These are phyloP conservation scores for Caenorhabditis sinica DNA, from an alignment of 2,888 invertebrate species.

Conservation along the genomic window DNA sequence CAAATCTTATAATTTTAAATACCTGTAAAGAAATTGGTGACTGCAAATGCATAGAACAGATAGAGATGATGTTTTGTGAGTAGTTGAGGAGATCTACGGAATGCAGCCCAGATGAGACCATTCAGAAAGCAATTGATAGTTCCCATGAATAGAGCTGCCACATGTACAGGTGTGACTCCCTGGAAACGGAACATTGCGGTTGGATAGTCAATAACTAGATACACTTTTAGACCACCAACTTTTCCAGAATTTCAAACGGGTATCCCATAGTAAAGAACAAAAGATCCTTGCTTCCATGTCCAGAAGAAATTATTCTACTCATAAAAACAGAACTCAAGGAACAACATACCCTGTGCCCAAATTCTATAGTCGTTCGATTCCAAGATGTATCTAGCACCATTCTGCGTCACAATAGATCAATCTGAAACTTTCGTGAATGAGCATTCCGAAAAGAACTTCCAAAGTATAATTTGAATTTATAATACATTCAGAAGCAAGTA, in stretches of 20 bases:
- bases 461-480: background rate
- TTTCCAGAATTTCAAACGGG: too few species aligned
- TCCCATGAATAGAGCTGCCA: constrained; percentile 67
- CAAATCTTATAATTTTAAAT: background rate
- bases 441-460: constrained; percentile 11
- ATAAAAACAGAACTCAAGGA: background rate
- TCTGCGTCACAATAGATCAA: background rate
- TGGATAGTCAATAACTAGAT: too few species aligned
- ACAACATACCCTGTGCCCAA: constrained; percentile 65
- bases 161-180: constrained; percentile 66
- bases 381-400: constrained; percentile 75
- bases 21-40: constrained; percentile 76
- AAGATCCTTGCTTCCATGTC: background rate
- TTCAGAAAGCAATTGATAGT: constrained; percentile 71
- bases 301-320: background rate
- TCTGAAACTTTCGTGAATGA: constrained; percentile 9
- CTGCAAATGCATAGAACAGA: constrained; percentile 73
- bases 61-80: constrained; percentile 73
- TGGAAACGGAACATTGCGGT: background rate
- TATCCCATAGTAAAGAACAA: too few species aligned
- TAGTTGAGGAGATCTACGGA: constrained; percentile 63
- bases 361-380: constrained; percentile 63
- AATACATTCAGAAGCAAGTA: constrained; percentile 29
- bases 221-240: too few species aligned
- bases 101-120: constrained; percentile 72